Percentiles rank a stretch among this genome's conserved stretches.
phyloP scores from a whole-genome alignment of 2,797 vertebrate species.

The Morus bassanus region DNA sequence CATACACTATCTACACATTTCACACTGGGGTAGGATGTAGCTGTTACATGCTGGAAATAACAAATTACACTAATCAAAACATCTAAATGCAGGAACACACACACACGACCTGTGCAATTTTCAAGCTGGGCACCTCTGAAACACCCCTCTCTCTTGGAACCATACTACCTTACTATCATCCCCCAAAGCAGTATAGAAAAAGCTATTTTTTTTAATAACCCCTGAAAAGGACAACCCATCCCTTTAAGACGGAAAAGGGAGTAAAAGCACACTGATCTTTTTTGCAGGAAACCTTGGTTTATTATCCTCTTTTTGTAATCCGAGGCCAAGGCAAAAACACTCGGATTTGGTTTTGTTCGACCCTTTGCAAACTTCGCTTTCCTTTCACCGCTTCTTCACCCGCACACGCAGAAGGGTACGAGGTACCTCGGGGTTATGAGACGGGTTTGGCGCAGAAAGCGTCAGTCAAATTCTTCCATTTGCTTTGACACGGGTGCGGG shows the following conservation, averaged over 20 bases:
- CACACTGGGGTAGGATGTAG: not conserved
- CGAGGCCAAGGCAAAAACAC: rapidly evolving
- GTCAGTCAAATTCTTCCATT: slow-evolving; percentile 7
- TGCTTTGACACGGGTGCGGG: not conserved
- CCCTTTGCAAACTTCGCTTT: not conserved
- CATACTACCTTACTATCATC: not conserved
- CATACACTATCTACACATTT: not conserved
- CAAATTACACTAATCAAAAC: not conserved
- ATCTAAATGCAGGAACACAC: not conserved
- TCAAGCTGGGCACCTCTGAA: not conserved
- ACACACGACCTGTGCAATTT: not conserved
- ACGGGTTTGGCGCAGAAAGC: not conserved
- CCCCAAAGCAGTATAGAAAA: not conserved
- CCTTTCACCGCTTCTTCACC: not conserved
- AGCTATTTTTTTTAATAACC: not conserved
- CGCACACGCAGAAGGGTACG: not conserved
- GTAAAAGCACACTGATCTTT: not conserved
- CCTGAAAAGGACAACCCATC: not conserved
- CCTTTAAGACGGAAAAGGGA: not conserved
- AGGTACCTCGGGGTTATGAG: not conserved
- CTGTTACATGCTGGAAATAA: not conserved
- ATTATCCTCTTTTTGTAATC: not conserved
- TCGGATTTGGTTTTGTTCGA: not conserved
- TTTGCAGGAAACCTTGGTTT: not conserved
- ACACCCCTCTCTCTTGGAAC: not conserved